Evolutionary conservation across 2,888 invertebrate species (phyloP), one percentile per base, ranked within the genome.

Genomic region (Papilio elwesi): DNA sequence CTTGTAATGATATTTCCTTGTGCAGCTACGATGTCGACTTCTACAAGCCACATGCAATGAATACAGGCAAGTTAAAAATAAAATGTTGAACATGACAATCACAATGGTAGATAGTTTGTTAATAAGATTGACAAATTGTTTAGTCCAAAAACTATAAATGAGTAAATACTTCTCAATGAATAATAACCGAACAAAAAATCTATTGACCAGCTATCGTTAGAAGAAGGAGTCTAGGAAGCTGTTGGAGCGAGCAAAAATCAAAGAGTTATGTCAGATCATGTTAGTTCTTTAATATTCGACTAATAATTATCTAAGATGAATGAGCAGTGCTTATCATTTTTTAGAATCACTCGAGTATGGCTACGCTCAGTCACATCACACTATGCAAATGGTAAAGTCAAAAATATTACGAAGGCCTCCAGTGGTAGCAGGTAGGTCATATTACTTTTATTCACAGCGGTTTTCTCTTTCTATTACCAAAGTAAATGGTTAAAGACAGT

Each of bases 11-110:
- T n/a, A 65, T 57, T 13, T 71, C 69, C 12, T 74, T 65, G 13
- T 53, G 73, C 4, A 75, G 71, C 55, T 71, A 70, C 3, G 73
- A 79, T 5, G 73, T 77, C 7, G 59, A 77, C 7, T 79, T 75
- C 47, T 77, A 76, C 65, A 79, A 73, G 38, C 78, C 79, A 7
- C 63, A n/a, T 36, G 78, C 74, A 15, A 73, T 68, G 0, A 78
- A 78, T 63, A 80, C 78, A 62, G 81, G 82, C 78, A 68, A 62
- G 43, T 65, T 12, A 6, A 15, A 26, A 43, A 43, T 43, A 43
- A 43, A 4, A 43, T 43, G 26, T 26, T 26, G 26, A 26, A 1
- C 26, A 26, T 26, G 26, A 26, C 26, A 26, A 26, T 26, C 26
- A 43, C 7, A 4, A 6, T 43, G 6, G 43, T 26, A 26, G 9